A percentile compares a stretch with the other conserved stretches of the same genome.
phyloP scores from a whole-genome alignment of 2,797 vertebrate genomes.

The Parauchenoglanis punctatus region DNA sequence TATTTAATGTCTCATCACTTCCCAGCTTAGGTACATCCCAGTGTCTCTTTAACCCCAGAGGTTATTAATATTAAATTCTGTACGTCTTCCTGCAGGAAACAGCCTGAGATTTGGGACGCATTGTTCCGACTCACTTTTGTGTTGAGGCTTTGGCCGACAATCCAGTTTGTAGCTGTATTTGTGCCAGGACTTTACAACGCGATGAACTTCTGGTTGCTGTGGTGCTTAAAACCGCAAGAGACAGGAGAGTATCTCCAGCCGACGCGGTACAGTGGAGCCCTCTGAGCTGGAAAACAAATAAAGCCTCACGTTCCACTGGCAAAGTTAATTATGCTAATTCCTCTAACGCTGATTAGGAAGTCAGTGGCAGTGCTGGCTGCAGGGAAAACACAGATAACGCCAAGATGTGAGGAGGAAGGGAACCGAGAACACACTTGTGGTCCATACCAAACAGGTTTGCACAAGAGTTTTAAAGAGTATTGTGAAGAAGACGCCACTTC shows the following conservation, averaged over 20 bases:
- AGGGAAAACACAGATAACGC: constrained; percentile 67
- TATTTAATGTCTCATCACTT: background rate
- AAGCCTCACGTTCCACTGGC: constrained; percentile 72
- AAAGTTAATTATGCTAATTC: constrained; percentile 80
- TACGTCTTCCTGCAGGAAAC: background rate
- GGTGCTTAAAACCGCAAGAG: constrained; percentile 19
- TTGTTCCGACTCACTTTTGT: background rate
- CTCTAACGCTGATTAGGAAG: constrained; percentile 79
- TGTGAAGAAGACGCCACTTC: background rate
- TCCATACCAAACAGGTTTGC: background rate
- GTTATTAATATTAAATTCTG: background rate
- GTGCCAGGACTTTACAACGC: background rate
- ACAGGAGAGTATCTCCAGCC: constrained; percentile 12
- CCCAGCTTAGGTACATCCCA: too few species aligned
- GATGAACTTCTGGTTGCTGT: constrained; percentile 8
- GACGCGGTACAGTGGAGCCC: constrained; percentile 18
- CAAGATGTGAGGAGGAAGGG: constrained; percentile 69
- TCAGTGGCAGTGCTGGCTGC: constrained; percentile 76
- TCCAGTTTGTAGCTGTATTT: background rate
- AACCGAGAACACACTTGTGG: constrained; percentile 11
- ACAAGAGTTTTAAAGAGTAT: too few species aligned
- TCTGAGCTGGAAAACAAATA: constrained; percentile 76
- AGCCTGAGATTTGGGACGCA: background rate
- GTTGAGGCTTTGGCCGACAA: background rate
- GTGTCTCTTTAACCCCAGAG: background rate